Conservation (phyloP, 2,888 invertebrate species). For the Coremacera marginata region DNA sequence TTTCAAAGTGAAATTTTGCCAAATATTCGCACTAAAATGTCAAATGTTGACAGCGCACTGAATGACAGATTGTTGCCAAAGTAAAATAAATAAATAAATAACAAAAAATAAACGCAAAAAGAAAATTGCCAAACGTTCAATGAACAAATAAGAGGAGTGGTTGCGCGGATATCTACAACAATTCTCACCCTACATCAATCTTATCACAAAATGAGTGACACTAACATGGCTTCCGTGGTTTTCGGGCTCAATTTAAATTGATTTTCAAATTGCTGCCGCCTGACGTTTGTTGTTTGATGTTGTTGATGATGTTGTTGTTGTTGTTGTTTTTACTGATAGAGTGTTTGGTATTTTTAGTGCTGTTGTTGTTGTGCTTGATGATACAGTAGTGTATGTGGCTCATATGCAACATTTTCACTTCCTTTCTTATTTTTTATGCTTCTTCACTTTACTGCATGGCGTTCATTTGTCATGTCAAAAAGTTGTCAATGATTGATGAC, state of each 20-base stretch:
- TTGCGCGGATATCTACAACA: neutral
- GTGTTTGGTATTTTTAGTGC: neutral
- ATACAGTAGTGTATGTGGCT: neutral
- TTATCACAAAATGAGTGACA: slow-evolving; percentile 17
- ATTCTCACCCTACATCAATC: slow-evolving; percentile 14
- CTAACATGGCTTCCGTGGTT: slow-evolving; percentile 24
- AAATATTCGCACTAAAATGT: slow-evolving; percentile 6
- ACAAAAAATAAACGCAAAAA: neutral
- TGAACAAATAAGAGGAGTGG: neutral
- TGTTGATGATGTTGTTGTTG: neutral
- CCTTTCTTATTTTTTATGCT: neutral
- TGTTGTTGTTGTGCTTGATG: neutral
- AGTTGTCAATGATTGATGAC: slow-evolving; percentile 34
- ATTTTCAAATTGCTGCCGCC: slow-evolving; percentile 26
- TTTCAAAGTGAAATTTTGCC: slow-evolving; percentile 6
- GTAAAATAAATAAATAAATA: neutral
- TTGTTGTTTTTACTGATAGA: neutral
- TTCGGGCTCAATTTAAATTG: slow-evolving; percentile 19
- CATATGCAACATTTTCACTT: neutral
- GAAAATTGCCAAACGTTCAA: neutral
- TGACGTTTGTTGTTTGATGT: slow-evolving; percentile 13
- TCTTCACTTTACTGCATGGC: neutral
- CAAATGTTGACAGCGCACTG: slow-evolving; percentile 29
- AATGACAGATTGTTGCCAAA: slow-evolving; percentile 8
- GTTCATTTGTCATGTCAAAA: slow-evolving; percentile 28